Conservation (phyloP, 2,888 invertebrate species). For the Labia minor region DNA sequence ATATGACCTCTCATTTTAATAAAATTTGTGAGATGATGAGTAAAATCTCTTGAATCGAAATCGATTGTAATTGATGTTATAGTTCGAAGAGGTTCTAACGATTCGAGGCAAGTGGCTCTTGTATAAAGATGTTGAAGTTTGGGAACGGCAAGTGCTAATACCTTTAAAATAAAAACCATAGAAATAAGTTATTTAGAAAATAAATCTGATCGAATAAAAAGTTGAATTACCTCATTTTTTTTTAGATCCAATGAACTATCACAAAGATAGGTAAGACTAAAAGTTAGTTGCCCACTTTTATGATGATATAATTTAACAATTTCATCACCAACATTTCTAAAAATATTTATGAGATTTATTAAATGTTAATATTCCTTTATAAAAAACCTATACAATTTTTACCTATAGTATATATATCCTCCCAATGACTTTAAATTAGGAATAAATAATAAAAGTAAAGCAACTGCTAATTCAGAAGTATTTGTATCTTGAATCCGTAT, state of each 20-base stretch:
- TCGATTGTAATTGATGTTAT: conserved; percentile 29
- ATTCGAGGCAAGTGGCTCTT: conserved; percentile 26
- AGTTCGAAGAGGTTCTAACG: conserved; percentile 24
- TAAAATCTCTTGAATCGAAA: conserved; percentile 29
- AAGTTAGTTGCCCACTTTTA: conserved; percentile 24
- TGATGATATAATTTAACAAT: conserved; percentile 28
- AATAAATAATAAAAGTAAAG: conserved; percentile 30
- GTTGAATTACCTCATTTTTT: conserved; percentile 28
- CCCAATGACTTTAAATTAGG: conserved; percentile 31
- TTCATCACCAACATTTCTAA: conserved; percentile 32
- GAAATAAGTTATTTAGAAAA: too few relatives aligned
- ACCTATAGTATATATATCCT: conserved; percentile 32
- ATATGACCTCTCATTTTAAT: conserved; percentile 26
- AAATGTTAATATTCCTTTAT: not conserved
- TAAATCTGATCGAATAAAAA: conserved; percentile 28
- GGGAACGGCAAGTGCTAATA: not conserved
- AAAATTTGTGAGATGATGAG: conserved; percentile 26
- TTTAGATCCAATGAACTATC: conserved; percentile 30
- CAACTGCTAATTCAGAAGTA: conserved; percentile 30
- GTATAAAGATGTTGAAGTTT: conserved; percentile 26
- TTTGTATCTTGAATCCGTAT: conserved; percentile 32
- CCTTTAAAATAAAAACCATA: not conserved
- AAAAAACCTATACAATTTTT: not conserved
- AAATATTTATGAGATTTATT: conserved; percentile 1
- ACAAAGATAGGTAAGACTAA: conserved; percentile 30